phyloP scores from a whole-genome alignment of 2,113 vertebrate genomes.

The Tamias sibiricus region DNA sequence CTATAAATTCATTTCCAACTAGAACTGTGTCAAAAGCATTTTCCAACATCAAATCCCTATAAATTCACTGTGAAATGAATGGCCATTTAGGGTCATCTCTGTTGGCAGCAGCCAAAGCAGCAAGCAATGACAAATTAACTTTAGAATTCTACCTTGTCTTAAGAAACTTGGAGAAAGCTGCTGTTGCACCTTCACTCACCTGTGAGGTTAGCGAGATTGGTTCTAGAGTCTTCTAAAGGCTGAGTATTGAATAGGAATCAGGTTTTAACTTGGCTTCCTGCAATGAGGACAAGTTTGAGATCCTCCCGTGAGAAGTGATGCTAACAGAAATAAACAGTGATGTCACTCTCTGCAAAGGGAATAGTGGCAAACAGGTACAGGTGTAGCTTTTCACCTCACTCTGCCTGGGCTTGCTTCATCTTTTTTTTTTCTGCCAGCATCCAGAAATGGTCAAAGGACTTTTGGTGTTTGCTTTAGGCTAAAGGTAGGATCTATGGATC shows the following conservation, averaged over 20 bases:
- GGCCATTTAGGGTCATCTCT: conserved; percentile 56
- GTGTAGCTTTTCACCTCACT: conserved; percentile 29
- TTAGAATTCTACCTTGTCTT: background rate
- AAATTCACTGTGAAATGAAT: conserved; percentile 64
- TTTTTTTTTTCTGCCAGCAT: background rate
- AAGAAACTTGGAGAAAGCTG: conserved; percentile 29
- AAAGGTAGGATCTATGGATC: background rate
- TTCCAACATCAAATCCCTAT: conserved; percentile 66
- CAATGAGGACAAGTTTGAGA: conserved; percentile 54
- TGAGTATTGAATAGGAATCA: background rate
- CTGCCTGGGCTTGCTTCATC: background rate
- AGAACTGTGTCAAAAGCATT: conserved; percentile 53
- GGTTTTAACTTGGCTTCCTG: conserved; percentile 43
- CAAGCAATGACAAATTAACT: background rate
- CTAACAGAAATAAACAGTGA: conserved; percentile 78
- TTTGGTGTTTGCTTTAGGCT: conserved; percentile 4
- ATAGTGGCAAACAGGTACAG: conserved; percentile 58
- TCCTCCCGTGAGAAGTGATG: conserved; percentile 64
- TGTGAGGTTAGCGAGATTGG: conserved; percentile 14
- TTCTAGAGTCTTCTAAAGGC: conserved; percentile 50
- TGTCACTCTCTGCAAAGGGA: conserved; percentile 71
- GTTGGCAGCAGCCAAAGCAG: background rate
- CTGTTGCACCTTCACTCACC: background rate
- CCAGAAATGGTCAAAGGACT: background rate
- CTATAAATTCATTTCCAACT: conserved; percentile 64